Base-by-base conservation (phyloP, 2,888 invertebrate genomes). In the Andrena flavipes region DNA sequence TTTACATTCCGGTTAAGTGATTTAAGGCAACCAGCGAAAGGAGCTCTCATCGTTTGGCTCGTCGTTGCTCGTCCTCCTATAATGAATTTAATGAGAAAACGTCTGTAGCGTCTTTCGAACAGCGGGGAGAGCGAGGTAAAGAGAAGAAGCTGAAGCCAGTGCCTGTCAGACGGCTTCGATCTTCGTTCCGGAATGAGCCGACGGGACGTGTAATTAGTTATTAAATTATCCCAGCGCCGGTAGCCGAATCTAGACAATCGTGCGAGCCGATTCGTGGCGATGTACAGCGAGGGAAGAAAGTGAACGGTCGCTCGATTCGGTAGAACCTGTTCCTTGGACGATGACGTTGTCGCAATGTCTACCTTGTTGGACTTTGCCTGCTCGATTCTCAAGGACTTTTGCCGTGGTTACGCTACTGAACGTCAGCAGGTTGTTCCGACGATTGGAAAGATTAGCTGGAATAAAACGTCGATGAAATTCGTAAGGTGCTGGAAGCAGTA, bases 11-110 rank as follows among this genome's bases (percentile, higher is more conserved):
- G 69, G 76, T 73, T 76, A 84, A 86, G 80, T 67, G 80, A 82
- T 84, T 77, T 77, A 30, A 65, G 80, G 76, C 54, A 69, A 80
- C 72, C 56, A 60, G 30, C 71, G 76, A 84, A 73, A 84, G 82
- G 64, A 49, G 59, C 16, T 13, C 64, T 65, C 59, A n/a, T 65
- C 42, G 35, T 42, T 42, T 13, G 35, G 35, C 35, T 42, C 35
- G 13, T 42, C 79, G 83, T 76, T 78, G 79, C 87, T 79, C 78
- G 70, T 82, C 76, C 73, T 70, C 77, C 76, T 83, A 83, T 85
- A 85, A 87, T 87, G 74, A 86, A 82, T 84, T 87, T 87, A 87
- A 87, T 83, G 85, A 83, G 87, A 85, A 83, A 83, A 85, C 72
- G 72, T 75, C 76, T 71, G 82, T 65, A 67, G 60, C 81, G 56